These are phyloP conservation scores for Phenganax subtilis DNA, from an alignment of 92 coral and sea anemone species.

Conservation along the genomic window DNA sequence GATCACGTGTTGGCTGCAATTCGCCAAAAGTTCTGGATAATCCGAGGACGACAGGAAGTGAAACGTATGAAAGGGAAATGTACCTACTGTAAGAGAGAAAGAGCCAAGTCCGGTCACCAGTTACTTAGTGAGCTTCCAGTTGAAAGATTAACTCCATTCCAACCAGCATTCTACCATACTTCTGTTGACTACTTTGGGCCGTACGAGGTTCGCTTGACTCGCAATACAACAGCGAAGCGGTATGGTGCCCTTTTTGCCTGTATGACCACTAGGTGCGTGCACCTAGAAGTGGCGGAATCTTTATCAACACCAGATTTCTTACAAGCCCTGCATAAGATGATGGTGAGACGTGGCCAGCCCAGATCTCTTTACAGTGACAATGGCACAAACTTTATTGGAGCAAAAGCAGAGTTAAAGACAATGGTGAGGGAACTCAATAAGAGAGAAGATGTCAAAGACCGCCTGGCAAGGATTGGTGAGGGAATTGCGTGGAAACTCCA, in stretches of 20 bases:
- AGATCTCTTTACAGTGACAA: not conserved
- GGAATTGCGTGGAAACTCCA: conserved; percentile 33
- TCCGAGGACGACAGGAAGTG: conserved; percentile 46
- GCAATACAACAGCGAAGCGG: conserved; percentile 28
- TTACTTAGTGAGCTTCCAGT: conserved; percentile 48
- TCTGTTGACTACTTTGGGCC: conserved; percentile 33
- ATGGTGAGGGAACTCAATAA: conserved; percentile 12
- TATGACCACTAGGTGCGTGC: conserved; percentile 30
- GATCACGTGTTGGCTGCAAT: conserved; percentile 50
- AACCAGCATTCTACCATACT: conserved; percentile 41
- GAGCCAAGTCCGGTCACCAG: conserved; percentile 37
- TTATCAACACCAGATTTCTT: conserved; percentile 12
- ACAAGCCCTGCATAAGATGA: conserved; percentile 18
- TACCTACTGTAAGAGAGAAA: conserved; percentile 37
- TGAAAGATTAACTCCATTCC: conserved; percentile 41
- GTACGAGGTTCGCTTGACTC: conserved; percentile 13
- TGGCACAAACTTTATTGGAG: conserved; percentile 29
- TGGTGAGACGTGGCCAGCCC: conserved; percentile 14
- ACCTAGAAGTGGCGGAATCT: conserved; percentile 27
- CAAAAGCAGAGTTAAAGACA: conserved; percentile 7
- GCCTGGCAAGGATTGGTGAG: conserved; percentile 23
- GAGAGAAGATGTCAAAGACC: not conserved
- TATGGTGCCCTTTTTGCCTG: conserved; percentile 21
- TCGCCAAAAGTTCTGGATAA: conserved; percentile 51
- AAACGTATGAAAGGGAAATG: conserved; percentile 46